phyloP scores from a whole-genome alignment of 2,888 invertebrate genomes.

The Myathropa florea region DNA sequence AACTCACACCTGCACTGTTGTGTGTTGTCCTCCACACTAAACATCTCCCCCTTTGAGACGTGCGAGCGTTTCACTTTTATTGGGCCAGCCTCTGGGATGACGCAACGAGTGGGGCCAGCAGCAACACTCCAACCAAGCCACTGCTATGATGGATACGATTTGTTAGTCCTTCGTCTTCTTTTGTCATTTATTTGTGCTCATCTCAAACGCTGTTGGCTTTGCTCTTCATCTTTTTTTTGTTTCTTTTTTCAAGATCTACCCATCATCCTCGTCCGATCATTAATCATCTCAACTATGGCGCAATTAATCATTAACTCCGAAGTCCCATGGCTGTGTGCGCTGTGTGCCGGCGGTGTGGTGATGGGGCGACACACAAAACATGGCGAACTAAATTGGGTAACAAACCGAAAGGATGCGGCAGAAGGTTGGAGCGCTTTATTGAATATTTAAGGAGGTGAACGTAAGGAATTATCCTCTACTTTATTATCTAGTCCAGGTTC shows the following conservation, averaged over 20 bases:
- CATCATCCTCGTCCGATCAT: conserved; percentile 58
- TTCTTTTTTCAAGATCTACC: conserved; percentile 17
- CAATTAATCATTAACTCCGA: conserved; percentile 66
- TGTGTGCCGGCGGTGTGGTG: neutral
- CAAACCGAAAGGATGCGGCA: neutral
- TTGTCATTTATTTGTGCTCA: conserved; percentile 54
- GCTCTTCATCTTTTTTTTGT: neutral
- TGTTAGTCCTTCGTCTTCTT: conserved; percentile 50
- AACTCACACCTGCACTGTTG: neutral
- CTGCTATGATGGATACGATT: conserved; percentile 60
- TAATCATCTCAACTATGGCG: conserved; percentile 60
- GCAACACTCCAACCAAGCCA: conserved; percentile 24
- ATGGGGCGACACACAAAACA: conserved; percentile 4
- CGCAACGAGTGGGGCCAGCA: neutral
- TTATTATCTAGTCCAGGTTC: conserved; percentile 36
- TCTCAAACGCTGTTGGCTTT: conserved; percentile 34
- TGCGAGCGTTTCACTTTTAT: neutral
- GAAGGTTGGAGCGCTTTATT: neutral
- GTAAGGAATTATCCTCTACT: conserved; percentile 21
- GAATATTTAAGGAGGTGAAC: conserved; percentile 13
- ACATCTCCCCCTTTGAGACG: neutral
- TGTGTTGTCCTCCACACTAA: neutral
- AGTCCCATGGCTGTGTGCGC: conserved; percentile 7
- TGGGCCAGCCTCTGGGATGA: conserved; percentile 4
- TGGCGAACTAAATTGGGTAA: conserved; percentile 13